Evolutionary conservation across 2,113 vertebrate genomes (phyloP), one percentile per base, ranked within the genome.

Genomic region (Saccopteryx leptura): DNA sequence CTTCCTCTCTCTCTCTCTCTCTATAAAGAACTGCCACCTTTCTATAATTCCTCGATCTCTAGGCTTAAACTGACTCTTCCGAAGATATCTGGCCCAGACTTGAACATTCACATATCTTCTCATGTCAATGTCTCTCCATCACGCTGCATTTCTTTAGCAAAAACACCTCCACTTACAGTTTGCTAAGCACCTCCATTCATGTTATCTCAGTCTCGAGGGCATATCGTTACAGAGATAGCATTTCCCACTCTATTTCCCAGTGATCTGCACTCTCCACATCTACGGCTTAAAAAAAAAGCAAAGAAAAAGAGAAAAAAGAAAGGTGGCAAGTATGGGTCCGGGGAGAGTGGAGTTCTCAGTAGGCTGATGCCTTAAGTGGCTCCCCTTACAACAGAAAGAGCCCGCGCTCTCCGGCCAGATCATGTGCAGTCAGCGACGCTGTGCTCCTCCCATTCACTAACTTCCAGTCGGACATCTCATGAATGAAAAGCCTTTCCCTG

Each of bases 101-200:
- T 28, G 81, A 54, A 75, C 54, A 28, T 9, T 46, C 65, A 11
- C 24, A 4, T 24, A 68, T n/a, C 52, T 46, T 60, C 39, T 13
- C 19, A n/a, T 1, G 19, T 48, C n/a, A 4, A 4, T 46, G 50
- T 60, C 46, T 12, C 52, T 54, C 54, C 52, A 33, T 10, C 69
- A 72, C 24, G 5, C 79, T n/a, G 79, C 33, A 48, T 81, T 56
- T 78, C 68, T 83, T 60, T 52, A 89, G 46, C 56, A 33, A 61
- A 54, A 56, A 69, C 56, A 79, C 56, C 56, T 93, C 63, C 19
- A 23, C 63, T 63, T n/a, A 52, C 79, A 63, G 74, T 78, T 94
- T 86, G 5, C 83, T 60, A 93, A 54, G 79, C 94, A 94, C 90
- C 71, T 92, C 33, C 0, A 4, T 61, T 63, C 18, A 4, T 50